Evolutionary conservation across 2,113 vertebrate species (phyloP), one percentile per base, ranked within the genome.

Genomic region (Antigone vipio): DNA sequence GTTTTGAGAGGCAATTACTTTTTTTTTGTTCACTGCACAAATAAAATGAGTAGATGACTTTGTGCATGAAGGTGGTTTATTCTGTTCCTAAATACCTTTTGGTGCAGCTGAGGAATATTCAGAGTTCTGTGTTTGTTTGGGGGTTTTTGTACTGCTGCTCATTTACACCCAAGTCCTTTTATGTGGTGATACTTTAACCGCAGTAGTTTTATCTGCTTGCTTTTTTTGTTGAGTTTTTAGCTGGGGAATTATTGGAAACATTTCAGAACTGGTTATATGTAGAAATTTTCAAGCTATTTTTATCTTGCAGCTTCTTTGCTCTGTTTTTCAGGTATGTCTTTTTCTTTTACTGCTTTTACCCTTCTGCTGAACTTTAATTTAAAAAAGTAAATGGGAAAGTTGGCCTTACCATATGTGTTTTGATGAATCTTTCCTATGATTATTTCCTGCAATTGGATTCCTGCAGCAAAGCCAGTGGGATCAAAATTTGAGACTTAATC

Each of bases 391-490:
- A 69, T 24, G 53, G 34, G 44, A 72, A 89, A 79, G 23, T 20
- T 83, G 8, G 20, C 35, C 16, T 68, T 64, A 55, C 49, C 40
- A 40, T 60, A 29, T 53, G 29, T 56, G 26, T 88, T 83, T 81
- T 96, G 79, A 79, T 83, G 16, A 73, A 52, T 80, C 49, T 90
- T 91, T 88, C 62, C 15, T 64, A 11, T 84, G 22, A 72, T 88
- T 93, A 38, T 88, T 92, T 92, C 53, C 91, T 92, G 83, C 71
- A 93, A 7, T 44, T 79, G 42, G 59, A 95, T 83, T 88, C 77
- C 32, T 78, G 21, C 69, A 87, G 72, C 49, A 88, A 69, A 89
- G 30, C 45, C 49, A n/a, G 23, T 60, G 42, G 53, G 42, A 55
- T 79, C 67, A 86, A 75, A 88, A 85, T 76, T 17, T 47, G 83